Conservation (phyloP, 2,888 invertebrate genomes). For the Caenorhabditis panamensis region DNA sequence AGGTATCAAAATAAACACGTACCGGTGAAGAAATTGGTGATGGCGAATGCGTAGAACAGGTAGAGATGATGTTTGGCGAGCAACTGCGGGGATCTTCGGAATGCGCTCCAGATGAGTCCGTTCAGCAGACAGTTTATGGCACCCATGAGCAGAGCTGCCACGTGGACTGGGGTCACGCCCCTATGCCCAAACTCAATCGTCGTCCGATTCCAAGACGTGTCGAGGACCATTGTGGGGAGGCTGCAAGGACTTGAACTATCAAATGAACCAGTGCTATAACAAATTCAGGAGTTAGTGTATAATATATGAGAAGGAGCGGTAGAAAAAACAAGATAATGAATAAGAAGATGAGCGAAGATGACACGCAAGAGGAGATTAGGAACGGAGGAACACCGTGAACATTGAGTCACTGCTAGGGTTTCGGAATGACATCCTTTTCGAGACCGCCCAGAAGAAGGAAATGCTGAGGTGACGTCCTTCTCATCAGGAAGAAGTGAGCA, state of each 20-base stretch:
- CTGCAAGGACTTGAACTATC: constrained; percentile 13
- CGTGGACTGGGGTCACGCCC: constrained; percentile 60
- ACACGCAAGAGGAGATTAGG: no score
- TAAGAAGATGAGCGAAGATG: neutral
- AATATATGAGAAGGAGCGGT: constrained; percentile 10
- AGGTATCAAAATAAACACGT: neutral
- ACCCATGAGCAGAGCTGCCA: constrained; percentile 62
- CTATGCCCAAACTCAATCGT: constrained; percentile 62
- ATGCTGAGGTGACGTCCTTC: no score
- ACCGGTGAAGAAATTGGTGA: constrained; percentile 72
- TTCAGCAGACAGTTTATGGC: constrained; percentile 67
- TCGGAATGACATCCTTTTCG: no score
- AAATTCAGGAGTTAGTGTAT: constrained; percentile 18
- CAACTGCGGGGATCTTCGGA: constrained; percentile 58
- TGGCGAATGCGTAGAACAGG: constrained; percentile 69
- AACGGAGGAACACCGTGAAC: no score
- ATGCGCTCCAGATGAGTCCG: constrained; percentile 68
- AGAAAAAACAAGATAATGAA: neutral
- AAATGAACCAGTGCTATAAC: neutral
- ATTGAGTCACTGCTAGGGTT: no score
- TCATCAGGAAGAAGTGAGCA: no score
- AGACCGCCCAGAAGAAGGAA: no score
- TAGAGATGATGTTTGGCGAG: constrained; percentile 69
- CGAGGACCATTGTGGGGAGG: constrained; percentile 62
- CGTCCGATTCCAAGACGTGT: constrained; percentile 65